Evolutionary conservation across 2,797 vertebrate species (phyloP), one percentile per base, ranked within the genome.

Genomic region (Coilia nasus): DNA sequence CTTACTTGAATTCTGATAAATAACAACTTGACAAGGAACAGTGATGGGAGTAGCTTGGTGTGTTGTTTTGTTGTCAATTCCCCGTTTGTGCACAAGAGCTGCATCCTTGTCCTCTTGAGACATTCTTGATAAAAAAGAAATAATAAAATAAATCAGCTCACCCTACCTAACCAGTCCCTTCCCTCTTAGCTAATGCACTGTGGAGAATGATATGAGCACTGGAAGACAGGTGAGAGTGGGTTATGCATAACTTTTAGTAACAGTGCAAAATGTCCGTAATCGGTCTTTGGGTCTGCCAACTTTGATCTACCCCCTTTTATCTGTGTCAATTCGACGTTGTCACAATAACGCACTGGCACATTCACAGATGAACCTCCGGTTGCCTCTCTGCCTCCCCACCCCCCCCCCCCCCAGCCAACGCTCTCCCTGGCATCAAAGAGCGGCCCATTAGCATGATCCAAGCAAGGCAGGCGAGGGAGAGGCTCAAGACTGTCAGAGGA

Each of bases 171-270:
- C 44, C 71, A 41, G 44, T 78, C 71, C 44, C 41, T 78, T 44
- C 71, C 71, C 71, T 41, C 71, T 78, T 78, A 78, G 71, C 35
- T 78, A 78, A 78, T 78, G 71, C 71, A 44, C 71, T 78, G 71
- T 78, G 71, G 71, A 78, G 71, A 78, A 78, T 21, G 71, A 78
- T 78, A 78, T 9, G 31, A 78, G 71, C 35, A 6, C 35, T 78
- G 71, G 31, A 31, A 21, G 35, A 17, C 31, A 44, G 35, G 50
- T 41, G 35, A 35, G 17, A 46, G 81, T 50, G 82, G 46, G 11
- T 57, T 60, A 31, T 56, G n/a, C 64, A 78, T 41, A 31, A 78
- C 15, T 31, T 41, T 41, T 41, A 78, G 71, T 41, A 78, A 44
- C 41, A 78, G 35, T 78, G 71, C 17, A 44, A 19, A 41, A 21